Percentiles rank a stretch among this genome's conserved stretches.
Evolutionary conservation across 1,140 invertebrate genomes (phyloP).

Genomic region (Aporrectodea caliginosa): DNA sequence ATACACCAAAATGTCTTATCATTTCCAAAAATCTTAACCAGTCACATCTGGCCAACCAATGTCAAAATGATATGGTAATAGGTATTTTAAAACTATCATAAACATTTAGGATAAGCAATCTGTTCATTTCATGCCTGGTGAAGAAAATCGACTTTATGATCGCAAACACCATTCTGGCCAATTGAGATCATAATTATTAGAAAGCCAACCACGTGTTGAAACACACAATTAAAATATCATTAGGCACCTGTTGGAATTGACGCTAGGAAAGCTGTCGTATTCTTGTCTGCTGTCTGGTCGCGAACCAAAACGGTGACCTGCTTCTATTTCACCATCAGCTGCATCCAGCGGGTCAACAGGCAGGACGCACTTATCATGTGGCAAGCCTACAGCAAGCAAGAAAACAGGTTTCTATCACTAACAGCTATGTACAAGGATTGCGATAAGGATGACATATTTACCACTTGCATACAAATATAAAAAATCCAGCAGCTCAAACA

Average conservation of each 20-base stretch:
- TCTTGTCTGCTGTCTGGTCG: slow-evolving; percentile 59
- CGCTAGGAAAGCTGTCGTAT: slow-evolving; percentile 62
- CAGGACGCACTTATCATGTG: neutral
- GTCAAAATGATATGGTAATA: neutral
- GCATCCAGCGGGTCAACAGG: slow-evolving; percentile 15
- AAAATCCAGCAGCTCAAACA: too few species aligned
- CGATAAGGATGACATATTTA: neutral
- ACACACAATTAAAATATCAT: neutral
- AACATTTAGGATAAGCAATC: neutral
- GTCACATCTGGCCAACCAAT: neutral
- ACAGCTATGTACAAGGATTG: neutral
- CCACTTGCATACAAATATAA: too few species aligned
- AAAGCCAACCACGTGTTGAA: too few species aligned
- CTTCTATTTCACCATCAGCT: slow-evolving; percentile 30
- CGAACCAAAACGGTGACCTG: slow-evolving; percentile 57
- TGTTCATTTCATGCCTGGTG: too few species aligned
- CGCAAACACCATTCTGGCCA: too few species aligned
- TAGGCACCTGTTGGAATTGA: slow-evolving; percentile 41
- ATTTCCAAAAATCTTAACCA: neutral
- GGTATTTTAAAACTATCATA: too few species aligned
- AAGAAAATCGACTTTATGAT: too few species aligned
- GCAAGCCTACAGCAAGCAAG: neutral
- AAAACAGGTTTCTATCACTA: neutral
- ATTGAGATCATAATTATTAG: too few species aligned
- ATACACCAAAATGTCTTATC: too few species aligned